Evolutionary conservation across 2,113 vertebrate species (phyloP), one percentile per base, ranked within the genome.

Genomic region (Paratilapia polleni): DNA sequence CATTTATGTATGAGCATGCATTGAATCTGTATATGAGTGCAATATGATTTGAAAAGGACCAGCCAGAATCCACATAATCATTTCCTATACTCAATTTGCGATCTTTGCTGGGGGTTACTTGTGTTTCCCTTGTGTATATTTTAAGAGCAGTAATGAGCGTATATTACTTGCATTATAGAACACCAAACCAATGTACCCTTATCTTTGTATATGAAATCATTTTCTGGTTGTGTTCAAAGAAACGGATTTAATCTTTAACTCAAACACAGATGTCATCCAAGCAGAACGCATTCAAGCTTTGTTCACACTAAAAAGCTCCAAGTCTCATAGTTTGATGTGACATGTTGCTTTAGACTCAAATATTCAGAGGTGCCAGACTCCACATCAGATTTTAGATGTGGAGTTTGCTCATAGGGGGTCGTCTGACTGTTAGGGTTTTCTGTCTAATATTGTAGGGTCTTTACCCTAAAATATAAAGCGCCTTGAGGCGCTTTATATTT

Each of bases 101-200:
- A 78, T 77, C 56, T 79, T 24, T 60, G 38, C 24, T 84, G 78
- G 47, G 47, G 34, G 12, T 79, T 68, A 5, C 54, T 11, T 31
- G 20, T 73, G 66, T 73, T 52, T 31, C 43, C 34, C 28, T 22
- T 70, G 8, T 61, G 49, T 85, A 22, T 85, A 36, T 31, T 79
- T 83, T 41, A 36, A 78, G 64, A 81, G 60, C 47, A 59, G 56
- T 17, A 24, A 52, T 36, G 10, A 62, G 31, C 77, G 22, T 83
- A 47, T 70, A 20, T 87, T 82, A 38, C 28, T 31, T 73, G 17
- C 52, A 73, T 3, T 31, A n/a, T 52, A 73, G 66, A 26, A 52
- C 52, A 31, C 10, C 17, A n/a, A 52, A 14, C 13, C 17, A 74
- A 56, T 31, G 28, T 34, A 74, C 12, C 0, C 26, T 75, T 57